These are phyloP conservation scores for Beroe forskalii DNA, from an alignment of 37 sponge, comb jelly and placozoan genomes.

Conservation along the genomic window DNA sequence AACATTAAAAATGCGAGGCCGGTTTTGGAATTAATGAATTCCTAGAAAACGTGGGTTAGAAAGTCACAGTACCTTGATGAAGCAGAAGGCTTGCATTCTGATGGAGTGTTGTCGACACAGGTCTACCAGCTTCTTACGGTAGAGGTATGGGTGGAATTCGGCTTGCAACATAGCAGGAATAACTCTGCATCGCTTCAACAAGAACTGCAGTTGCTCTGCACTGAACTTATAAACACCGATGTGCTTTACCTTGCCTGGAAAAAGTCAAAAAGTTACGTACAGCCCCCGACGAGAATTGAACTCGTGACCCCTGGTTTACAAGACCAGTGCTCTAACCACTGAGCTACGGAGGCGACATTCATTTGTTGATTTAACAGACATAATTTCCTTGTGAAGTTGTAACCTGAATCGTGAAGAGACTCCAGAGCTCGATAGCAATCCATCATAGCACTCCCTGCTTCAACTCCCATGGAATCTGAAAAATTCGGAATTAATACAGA, in stretches of 20 bases:
- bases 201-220: not conserved
- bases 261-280: not conserved
- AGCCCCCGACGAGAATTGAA: conserved; percentile 66
- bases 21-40: no score
- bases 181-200: conserved; percentile 10
- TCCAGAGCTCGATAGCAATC: conserved; percentile 56
- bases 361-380: not conserved
- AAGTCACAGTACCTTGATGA: conserved; percentile 62
- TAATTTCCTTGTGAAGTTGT: not conserved
- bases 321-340: conserved; percentile 67
- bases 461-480: conserved; percentile 7
- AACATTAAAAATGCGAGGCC: no score
- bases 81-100: conserved; percentile 51
- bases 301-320: conserved; percentile 67
- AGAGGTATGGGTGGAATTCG: conserved; percentile 51
- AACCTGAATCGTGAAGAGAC: conserved; percentile 3
- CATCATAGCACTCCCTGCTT: conserved; percentile 4
- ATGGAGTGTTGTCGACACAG: not conserved
- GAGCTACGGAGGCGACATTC: conserved; percentile 56
- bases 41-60: no score
- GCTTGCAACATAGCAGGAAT: conserved; percentile 60
- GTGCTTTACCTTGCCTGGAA: conserved; percentile 23
- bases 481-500: no score
- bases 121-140: not conserved
- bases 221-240: conserved; percentile 31